phyloP scores from a whole-genome alignment of 2,113 vertebrate species.

The Xiphophorus hellerii region DNA sequence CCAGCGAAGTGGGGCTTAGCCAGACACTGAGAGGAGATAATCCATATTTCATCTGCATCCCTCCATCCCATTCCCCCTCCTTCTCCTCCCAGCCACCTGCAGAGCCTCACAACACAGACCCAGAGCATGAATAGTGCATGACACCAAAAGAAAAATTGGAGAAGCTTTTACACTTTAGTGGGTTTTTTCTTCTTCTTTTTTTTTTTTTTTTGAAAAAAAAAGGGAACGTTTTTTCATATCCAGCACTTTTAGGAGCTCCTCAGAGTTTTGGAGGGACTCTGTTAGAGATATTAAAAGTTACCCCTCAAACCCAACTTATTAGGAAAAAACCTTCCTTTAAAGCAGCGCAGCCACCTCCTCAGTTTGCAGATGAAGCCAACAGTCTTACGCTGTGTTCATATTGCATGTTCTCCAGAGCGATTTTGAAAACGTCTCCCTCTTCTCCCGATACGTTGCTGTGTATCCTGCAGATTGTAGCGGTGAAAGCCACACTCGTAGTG shows the following conservation, averaged over 20 bases:
- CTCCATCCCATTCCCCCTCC: conserved; percentile 15
- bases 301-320: not conserved
- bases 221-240: conserved; percentile 20
- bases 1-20: conserved; percentile 65
- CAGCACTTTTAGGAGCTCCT: conserved; percentile 42
- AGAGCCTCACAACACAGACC: conserved; percentile 49
- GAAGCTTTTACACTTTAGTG: conserved; percentile 20
- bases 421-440: conserved; percentile 12
- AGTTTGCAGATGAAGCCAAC: conserved; percentile 30
- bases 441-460: conserved; percentile 45
- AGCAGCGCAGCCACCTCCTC: conserved; percentile 33
- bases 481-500: conserved; percentile 40
- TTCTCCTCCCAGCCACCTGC: conserved; percentile 63
- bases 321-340: conserved; percentile 1
- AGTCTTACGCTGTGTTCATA: conserved; percentile 46
- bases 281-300: conserved; percentile 25
- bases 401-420: conserved; percentile 8
- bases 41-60: conserved; percentile 76
- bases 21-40: conserved; percentile 71
- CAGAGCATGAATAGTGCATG: conserved; percentile 68
- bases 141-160: conserved; percentile 43
- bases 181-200: too few species aligned
- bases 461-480: conserved; percentile 41
- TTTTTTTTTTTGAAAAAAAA: conserved; percentile 17
- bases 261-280: conserved; percentile 25